Percentiles rank a stretch among this genome's conserved stretches.
Evolutionary conservation across 92 coral and sea anemone species (phyloP).

Genomic region (Anthopleura xanthogrammica): DNA sequence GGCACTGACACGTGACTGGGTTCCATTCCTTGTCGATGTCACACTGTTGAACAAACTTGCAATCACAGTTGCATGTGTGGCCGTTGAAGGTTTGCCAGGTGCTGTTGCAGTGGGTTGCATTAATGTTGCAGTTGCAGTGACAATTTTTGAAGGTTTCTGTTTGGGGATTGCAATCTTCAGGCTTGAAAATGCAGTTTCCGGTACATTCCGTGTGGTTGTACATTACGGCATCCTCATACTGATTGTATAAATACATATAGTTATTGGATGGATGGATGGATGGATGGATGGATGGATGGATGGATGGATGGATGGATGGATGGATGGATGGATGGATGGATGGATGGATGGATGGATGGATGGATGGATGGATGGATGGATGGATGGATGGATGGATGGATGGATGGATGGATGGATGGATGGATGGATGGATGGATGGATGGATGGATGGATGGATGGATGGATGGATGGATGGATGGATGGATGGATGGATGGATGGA

Average conservation of each 20-base stretch:
- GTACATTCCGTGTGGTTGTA: neutral
- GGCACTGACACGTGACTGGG: neutral
- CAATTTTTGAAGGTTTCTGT: slow-evolving; percentile 6
- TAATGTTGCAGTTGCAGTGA: neutral
- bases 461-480: too few species aligned
- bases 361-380: too few species aligned
- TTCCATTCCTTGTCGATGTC: neutral
- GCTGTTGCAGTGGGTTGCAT: slow-evolving; percentile 3
- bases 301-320: too few species aligned
- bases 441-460: too few species aligned
- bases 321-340: too few species aligned
- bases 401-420: too few species aligned
- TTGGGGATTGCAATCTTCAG: neutral
- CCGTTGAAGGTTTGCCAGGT: neutral
- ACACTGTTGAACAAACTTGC: neutral
- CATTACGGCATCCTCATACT: neutral
- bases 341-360: too few species aligned
- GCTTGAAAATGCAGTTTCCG: neutral
- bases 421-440: too few species aligned
- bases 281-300: too few species aligned
- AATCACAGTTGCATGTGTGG: slow-evolving; percentile 3
- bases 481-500: too few species aligned
- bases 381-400: too few species aligned
- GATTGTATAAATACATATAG: neutral
- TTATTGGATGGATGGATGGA: too few species aligned